Evolutionary conservation across 2,113 vertebrate genomes (phyloP).

Genomic region (Clarias gariepinus): DNA sequence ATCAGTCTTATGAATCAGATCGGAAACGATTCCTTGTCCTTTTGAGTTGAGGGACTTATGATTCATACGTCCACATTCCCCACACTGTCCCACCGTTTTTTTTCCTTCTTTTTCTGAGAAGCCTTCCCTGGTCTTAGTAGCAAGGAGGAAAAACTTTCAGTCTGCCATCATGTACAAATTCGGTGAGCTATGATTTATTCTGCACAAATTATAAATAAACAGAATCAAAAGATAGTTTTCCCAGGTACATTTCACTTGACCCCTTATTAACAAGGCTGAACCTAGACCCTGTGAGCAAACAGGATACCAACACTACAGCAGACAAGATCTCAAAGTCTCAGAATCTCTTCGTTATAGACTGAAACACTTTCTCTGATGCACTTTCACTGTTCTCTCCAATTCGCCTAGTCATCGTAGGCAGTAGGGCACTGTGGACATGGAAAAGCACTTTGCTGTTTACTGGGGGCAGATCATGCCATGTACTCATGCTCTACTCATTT

Average conservation of each 20-base stretch:
- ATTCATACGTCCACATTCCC: neutral
- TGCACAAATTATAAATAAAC: neutral
- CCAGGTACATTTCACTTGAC: neutral
- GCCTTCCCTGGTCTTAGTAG: neutral
- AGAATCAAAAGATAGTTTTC: neutral
- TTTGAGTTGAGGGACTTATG: neutral
- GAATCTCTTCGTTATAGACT: constrained; percentile 58
- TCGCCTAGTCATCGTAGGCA: neutral
- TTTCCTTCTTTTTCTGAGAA: neutral
- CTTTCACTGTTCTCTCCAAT: neutral
- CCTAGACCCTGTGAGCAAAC: neutral
- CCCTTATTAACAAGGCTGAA: neutral
- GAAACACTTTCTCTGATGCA: neutral
- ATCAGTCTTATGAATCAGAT: neutral
- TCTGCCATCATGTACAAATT: neutral
- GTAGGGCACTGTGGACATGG: constrained; percentile 30
- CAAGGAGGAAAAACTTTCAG: neutral
- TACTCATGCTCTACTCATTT: constrained; percentile 56
- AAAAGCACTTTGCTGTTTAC: constrained; percentile 37
- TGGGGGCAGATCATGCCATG: constrained; percentile 31
- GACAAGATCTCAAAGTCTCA: constrained; percentile 41
- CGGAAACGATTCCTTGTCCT: neutral
- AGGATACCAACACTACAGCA: neutral
- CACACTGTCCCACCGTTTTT: neutral
- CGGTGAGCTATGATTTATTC: neutral